phyloP scores from a whole-genome alignment of 2,888 invertebrate species.

The Drosophila quinaria region DNA sequence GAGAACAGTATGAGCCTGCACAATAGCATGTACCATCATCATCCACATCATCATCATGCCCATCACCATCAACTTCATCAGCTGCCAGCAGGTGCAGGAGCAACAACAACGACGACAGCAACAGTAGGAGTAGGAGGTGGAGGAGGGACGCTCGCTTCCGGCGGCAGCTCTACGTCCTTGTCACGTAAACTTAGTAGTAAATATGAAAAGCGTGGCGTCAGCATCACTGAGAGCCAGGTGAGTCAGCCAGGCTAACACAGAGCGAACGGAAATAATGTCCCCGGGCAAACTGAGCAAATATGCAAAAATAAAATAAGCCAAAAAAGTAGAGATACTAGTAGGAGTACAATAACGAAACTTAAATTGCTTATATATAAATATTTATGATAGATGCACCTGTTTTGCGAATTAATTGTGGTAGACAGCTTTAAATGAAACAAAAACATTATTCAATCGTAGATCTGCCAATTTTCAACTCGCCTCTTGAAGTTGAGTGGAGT shows the following conservation, averaged over 20 bases:
- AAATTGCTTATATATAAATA: conserved; percentile 5
- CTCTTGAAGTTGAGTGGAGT: not conserved
- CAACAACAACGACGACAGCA: conserved; percentile 24
- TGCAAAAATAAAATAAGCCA: not conserved
- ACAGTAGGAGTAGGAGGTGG: conserved; percentile 23
- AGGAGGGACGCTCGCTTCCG: conserved; percentile 57
- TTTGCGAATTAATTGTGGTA: not conserved
- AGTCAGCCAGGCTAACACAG: conserved; percentile 46
- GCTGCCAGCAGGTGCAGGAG: conserved; percentile 30
- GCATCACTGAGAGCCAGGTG: conserved; percentile 86
- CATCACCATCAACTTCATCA: conserved; percentile 52
- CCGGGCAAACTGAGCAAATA: conserved; percentile 8
- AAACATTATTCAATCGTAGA: not conserved
- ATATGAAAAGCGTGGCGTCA: conserved; percentile 85
- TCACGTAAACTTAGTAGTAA: conserved; percentile 86
- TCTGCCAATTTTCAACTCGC: not conserved
- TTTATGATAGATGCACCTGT: not conserved
- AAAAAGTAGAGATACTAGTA: not conserved
- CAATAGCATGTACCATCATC: conserved; percentile 81
- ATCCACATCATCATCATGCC: conserved; percentile 52
- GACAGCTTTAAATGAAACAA: not conserved
- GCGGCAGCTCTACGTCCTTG: conserved; percentile 71
- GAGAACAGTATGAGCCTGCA: conserved; percentile 80
- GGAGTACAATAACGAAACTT: conserved; percentile 7
- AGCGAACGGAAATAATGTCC: conserved; percentile 17